These are phyloP conservation scores for Heliornis fulica DNA, from an alignment of 2,113 vertebrate species.

Conservation along the genomic window DNA sequence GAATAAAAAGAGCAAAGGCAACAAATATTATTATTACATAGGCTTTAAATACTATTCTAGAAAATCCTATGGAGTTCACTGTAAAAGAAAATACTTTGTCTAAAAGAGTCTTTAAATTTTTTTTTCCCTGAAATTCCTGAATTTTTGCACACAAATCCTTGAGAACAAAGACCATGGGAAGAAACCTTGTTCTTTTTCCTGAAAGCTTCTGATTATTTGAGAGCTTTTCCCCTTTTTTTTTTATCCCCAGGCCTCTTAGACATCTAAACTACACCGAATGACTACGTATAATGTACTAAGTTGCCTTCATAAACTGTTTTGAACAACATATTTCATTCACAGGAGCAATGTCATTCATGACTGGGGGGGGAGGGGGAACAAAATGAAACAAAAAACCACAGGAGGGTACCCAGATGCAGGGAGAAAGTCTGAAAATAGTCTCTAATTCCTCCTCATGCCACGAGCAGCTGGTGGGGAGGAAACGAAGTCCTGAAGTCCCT, in stretches of 20 bases:
- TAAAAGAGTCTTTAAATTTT: not conserved
- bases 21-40: no score
- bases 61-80: not conserved
- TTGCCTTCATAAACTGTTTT: not conserved
- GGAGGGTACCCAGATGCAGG: not conserved
- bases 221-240: not conserved
- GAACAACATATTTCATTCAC: not conserved
- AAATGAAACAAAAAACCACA: not conserved
- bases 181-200: not conserved
- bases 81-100: not conserved
- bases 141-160: not conserved
- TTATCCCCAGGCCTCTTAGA: not conserved
- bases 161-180: not conserved
- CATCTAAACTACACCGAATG: not conserved
- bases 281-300: not conserved
- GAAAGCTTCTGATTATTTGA: not conserved
- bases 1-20: not conserved
- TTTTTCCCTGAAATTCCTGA: not conserved
- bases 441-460: not conserved
- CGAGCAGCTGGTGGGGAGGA: not conserved
- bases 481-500: not conserved
- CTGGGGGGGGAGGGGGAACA: not conserved
- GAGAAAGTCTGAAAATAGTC: not conserved
- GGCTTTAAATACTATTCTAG: not conserved
- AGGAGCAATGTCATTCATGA: not conserved